Percentiles rank a stretch among this genome's conserved stretches.
Evolutionary conservation across 2,797 vertebrate genomes (phyloP).

Genomic region (Gastrophryne carolinensis): DNA sequence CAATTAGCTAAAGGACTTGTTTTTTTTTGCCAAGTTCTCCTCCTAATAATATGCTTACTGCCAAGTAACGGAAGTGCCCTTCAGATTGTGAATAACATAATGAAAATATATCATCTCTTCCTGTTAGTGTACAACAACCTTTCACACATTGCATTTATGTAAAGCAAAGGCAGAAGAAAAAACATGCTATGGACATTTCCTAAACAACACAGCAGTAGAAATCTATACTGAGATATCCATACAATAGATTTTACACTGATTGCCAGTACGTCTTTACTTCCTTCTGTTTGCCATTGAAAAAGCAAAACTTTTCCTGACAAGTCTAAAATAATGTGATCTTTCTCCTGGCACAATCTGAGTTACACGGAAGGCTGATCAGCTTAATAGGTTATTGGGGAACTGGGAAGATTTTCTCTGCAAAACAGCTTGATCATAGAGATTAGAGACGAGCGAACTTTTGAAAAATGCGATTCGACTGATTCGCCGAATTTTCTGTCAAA

Average conservation of each 20-base stretch:
- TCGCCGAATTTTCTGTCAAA: too few relatives aligned
- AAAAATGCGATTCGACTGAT: too few relatives aligned
- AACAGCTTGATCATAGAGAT: conserved; percentile 32
- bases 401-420: conserved; percentile 43
- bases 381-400: conserved; percentile 51
- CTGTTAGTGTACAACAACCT: neutral
- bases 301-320: conserved; percentile 26
- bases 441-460: too few relatives aligned
- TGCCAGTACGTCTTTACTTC: neutral
- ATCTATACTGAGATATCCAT: too few relatives aligned
- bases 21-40: conserved; percentile 40
- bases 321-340: conserved; percentile 35
- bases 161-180: neutral
- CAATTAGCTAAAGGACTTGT: conserved; percentile 32
- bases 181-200: neutral
- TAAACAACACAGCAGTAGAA: too few relatives aligned
- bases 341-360: conserved; percentile 28
- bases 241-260: too few relatives aligned
- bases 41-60: conserved; percentile 32
- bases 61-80: conserved; percentile 29
- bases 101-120: neutral
- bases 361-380: conserved; percentile 50
- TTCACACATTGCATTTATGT: neutral
- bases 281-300: conserved; percentile 30
- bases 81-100: neutral